Evolutionary conservation across 2,888 invertebrate genomes (phyloP).

Genomic region (Pristionchus mayeri): DNA sequence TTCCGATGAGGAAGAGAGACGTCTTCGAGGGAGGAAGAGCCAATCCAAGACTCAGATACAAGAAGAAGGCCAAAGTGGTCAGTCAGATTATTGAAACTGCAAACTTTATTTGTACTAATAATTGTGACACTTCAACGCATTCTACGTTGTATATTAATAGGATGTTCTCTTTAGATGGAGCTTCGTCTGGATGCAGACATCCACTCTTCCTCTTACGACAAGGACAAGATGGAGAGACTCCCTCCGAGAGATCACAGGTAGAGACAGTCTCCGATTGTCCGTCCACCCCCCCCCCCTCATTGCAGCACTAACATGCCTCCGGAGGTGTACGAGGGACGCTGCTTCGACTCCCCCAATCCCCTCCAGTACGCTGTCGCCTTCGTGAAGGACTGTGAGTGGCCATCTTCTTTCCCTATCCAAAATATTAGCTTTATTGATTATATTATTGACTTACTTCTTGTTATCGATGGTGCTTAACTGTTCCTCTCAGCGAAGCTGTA

Average conservation of each 20-base stretch:
- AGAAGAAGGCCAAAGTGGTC: slow-evolving; percentile 51
- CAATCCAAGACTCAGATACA: slow-evolving; percentile 46
- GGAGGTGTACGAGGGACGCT: slow-evolving; percentile 48
- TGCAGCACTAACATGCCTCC: slow-evolving; percentile 44
- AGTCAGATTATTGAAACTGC: too few species aligned
- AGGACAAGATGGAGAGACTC: slow-evolving; percentile 44
- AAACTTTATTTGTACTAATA: too few species aligned
- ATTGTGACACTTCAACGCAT: too few species aligned
- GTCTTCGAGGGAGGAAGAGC: slow-evolving; percentile 40
- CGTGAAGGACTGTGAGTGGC: slow-evolving; percentile 45
- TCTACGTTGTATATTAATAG: background rate
- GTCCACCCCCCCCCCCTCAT: too few species aligned
- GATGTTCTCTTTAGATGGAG: slow-evolving; percentile 48
- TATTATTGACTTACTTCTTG: too few species aligned
- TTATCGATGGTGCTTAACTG: too few species aligned
- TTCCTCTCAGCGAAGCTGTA: slow-evolving; percentile 23
- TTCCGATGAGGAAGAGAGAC: slow-evolving; percentile 45
- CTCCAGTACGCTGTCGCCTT: slow-evolving; percentile 45
- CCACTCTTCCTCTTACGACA: slow-evolving; percentile 44
- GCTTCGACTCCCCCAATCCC: slow-evolving; percentile 48
- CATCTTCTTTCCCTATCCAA: too few species aligned
- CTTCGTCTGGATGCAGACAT: slow-evolving; percentile 49
- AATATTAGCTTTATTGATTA: too few species aligned
- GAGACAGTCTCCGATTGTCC: background rate
- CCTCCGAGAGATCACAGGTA: slow-evolving; percentile 29